Percentiles rank a stretch among this genome's conserved stretches.
These are phyloP conservation scores for Antheraea assamensis DNA, from an alignment of 2,888 invertebrate species.

Conservation along the genomic window DNA sequence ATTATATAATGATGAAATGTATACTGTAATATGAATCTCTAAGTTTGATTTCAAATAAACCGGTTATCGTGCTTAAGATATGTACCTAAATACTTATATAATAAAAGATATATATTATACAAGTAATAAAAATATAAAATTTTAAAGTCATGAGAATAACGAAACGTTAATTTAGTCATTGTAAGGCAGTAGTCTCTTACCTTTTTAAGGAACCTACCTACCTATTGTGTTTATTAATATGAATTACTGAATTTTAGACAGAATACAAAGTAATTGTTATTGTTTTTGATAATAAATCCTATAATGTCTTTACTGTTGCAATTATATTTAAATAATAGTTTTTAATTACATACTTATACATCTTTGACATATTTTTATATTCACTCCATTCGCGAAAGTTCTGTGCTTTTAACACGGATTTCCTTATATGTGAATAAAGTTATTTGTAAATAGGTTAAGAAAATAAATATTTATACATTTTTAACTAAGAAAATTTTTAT, in stretches of 20 bases:
- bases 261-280: too few species aligned
- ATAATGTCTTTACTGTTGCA: too few species aligned
- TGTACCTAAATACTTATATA: neutral
- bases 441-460: neutral
- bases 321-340: too few species aligned
- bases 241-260: too few species aligned
- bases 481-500: neutral
- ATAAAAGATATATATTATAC: neutral
- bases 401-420: neutral
- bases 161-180: neutral
- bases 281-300: too few species aligned
- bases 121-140: neutral
- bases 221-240: neutral
- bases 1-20: conserved; percentile 1
- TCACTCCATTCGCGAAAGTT: neutral
- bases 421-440: neutral
- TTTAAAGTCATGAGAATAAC: neutral
- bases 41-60: neutral
- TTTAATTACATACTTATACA: neutral
- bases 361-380: neutral
- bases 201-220: neutral
- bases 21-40: neutral
- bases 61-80: neutral
- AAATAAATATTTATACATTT: conserved; percentile 12
- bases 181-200: neutral